Evolutionary conservation across 2,113 vertebrate species (phyloP).

Genomic region (Perca fluviatilis): DNA sequence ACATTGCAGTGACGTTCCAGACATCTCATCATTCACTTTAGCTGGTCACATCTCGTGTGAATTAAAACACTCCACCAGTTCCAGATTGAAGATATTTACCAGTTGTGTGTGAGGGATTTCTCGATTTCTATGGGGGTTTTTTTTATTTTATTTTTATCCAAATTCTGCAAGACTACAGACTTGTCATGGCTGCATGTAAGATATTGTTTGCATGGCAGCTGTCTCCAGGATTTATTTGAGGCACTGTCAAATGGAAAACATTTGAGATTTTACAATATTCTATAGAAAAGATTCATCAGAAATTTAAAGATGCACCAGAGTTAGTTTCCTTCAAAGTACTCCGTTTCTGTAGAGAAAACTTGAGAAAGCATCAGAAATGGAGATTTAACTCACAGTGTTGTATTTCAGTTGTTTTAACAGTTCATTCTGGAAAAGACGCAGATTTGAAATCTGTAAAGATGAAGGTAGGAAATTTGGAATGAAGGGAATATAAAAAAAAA

Average conservation of each 20-base stretch:
- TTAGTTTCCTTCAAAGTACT: background rate
- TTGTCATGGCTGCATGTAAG: background rate
- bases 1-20: background rate
- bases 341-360: background rate
- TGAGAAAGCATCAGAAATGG: background rate
- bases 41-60: background rate
- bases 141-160: background rate
- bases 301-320: background rate
- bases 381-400: background rate
- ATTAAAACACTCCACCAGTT: background rate
- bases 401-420: background rate
- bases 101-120: constrained; percentile 3
- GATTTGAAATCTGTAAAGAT: background rate
- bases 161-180: background rate
- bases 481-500: constrained; percentile 2
- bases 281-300: constrained; percentile 13
- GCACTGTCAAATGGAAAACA: constrained; percentile 1
- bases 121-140: background rate
- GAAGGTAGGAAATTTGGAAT: constrained; percentile 19
- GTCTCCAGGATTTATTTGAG: constrained; percentile 1
- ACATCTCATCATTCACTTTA: background rate
- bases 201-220: constrained; percentile 11
- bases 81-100: constrained; percentile 3
- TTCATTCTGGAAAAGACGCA: background rate
- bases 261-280: constrained; percentile 5